Evolutionary conservation across 2,113 vertebrate species (phyloP).

Genomic region (Leucopsar rothschildi): DNA sequence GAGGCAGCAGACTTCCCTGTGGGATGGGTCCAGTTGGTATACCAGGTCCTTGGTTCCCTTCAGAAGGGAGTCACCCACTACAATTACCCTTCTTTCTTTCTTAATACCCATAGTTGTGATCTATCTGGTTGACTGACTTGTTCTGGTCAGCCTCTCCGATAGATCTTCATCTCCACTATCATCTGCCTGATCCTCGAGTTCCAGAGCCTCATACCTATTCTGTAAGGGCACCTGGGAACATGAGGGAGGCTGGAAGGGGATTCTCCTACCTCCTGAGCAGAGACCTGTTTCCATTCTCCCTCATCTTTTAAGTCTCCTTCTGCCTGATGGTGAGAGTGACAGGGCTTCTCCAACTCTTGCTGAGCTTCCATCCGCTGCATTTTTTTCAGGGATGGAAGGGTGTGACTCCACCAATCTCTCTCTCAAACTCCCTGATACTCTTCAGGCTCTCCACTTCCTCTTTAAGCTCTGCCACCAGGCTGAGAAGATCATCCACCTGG

Average conservation of each 20-base stretch:
- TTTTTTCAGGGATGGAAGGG: background rate
- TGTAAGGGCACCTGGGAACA: background rate
- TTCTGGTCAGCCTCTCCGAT: background rate
- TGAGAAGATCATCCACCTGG: background rate
- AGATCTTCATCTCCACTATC: background rate
- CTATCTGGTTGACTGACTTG: background rate
- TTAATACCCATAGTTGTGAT: background rate
- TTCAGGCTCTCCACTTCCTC: background rate
- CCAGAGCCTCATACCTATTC: background rate
- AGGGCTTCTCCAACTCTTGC: background rate
- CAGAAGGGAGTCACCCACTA: background rate
- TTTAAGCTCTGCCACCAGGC: background rate
- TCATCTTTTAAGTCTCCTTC: background rate
- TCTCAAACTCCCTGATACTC: background rate
- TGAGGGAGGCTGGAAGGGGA: background rate
- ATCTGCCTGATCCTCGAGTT: background rate
- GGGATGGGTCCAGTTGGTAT: background rate
- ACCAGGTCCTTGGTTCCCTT: background rate
- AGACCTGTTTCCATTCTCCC: background rate
- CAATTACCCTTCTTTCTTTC: background rate
- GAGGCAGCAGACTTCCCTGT: background rate
- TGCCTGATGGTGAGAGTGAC: background rate
- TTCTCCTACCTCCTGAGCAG: background rate
- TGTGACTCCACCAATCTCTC: background rate
- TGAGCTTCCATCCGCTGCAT: background rate